Base-by-base conservation (phyloP, 2,797 vertebrate genomes). In the Kryptolebias ocellatus region DNA sequence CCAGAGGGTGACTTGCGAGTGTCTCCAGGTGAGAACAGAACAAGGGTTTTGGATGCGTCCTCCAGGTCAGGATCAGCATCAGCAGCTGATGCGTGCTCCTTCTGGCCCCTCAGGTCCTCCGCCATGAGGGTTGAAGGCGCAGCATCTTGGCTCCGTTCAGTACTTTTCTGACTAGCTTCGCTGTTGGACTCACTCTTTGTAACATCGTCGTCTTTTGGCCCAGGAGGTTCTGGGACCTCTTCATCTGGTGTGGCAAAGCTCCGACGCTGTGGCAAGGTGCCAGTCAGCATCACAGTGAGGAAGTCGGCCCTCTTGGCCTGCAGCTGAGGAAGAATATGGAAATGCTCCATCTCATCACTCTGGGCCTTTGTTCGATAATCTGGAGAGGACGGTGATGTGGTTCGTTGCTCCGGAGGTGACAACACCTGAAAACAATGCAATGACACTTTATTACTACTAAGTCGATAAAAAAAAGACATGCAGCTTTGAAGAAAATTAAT, bases 21-120 rank as follows among this genome's bases (percentile, higher is more conserved):
- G 88, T 99, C 97, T 8, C 96, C 97, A 0, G 98, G 98, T 9
- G 98, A 99, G 85, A 99, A 97, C 14, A 99, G 94, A 71, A 99
- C 96, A 14, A 99, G 92, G 1, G 98, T 99, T 90, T 96, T 98
- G 8, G 97, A 99, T 51, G 95, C 96, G 16, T 99, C 98, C 83
- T 99, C 98, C n/a, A 95, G 86, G 80, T 99, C 98, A 16, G 95
- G 91, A 87, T 98, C 97, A 12, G 94, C 95, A 0, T 98, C 97
- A 1, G 95, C 96, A 10, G 94, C 89, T 0, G 96, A 99, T 0
- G 92, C 94, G 0, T 93, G 92, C 54, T 96, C 96, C 84, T 72
- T 94, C 20, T 89, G 94, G 24, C 92, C 95, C 69, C 92, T 94
- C 83, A 96, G 96, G 67, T 97, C 96, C 5, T 99, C 97, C 0